A percentile compares a stretch with the other conserved stretches of the same genome.
phyloP scores from a whole-genome alignment of 2,888 invertebrate genomes.

The Melipona bicolor region DNA sequence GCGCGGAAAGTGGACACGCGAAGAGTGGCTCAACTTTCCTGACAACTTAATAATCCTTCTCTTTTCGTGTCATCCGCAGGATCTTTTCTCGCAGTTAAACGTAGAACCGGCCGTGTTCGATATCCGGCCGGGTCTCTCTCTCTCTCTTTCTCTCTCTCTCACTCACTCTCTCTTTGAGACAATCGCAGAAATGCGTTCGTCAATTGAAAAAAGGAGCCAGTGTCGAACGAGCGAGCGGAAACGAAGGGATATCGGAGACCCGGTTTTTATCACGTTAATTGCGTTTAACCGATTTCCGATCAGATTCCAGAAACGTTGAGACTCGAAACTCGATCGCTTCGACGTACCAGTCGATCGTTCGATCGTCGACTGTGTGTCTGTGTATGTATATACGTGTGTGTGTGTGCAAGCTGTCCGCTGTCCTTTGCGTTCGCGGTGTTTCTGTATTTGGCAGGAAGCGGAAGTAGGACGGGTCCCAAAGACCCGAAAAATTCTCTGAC shows the following conservation, averaged over 20 bases:
- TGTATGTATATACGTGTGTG: no score
- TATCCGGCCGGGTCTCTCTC: constrained; percentile 29
- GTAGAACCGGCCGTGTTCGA: constrained; percentile 40
- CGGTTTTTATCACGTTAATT: constrained; percentile 26
- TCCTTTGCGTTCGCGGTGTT: constrained; percentile 44
- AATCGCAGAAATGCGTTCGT: constrained; percentile 36
- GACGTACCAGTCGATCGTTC: not conserved
- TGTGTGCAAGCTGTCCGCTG: not conserved
- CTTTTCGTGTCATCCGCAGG: constrained; percentile 67
- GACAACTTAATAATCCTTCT: constrained; percentile 70
- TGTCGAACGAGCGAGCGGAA: constrained; percentile 4
- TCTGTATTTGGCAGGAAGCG: constrained; percentile 49
- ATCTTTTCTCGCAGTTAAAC: constrained; percentile 55
- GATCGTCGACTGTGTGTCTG: not conserved
- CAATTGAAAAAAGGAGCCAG: constrained; percentile 32
- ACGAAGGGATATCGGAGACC: constrained; percentile 4
- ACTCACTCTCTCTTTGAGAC: constrained; percentile 2
- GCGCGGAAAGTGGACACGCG: constrained; percentile 58
- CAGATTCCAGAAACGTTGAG: not conserved
- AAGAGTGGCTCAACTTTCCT: constrained; percentile 43
- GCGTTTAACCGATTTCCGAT: constrained; percentile 26
- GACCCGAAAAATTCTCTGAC: constrained; percentile 51
- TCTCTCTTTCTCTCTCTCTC: no score
- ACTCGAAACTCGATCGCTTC: not conserved
- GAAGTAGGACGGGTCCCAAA: constrained; percentile 54